Evolutionary conservation across 2,113 vertebrate genomes (phyloP), one percentile per base, ranked within the genome.

Genomic region (Phoxinus phoxinus): DNA sequence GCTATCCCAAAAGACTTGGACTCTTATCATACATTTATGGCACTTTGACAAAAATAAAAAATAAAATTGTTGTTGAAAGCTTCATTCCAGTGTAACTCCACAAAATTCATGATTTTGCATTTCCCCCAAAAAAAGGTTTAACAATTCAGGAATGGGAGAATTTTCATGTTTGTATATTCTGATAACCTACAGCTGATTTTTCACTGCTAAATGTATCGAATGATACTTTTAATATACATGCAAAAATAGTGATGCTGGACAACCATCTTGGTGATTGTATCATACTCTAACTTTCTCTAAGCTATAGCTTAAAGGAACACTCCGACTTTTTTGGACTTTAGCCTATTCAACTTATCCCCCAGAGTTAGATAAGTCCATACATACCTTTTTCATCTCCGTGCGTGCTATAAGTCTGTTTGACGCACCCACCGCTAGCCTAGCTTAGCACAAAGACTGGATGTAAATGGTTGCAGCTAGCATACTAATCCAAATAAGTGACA

Each of bases 301-400:
- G 75, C 69, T 32, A 84, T 44, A 65, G 27, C 71, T 78, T 86
- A n/a, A n/a, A n/a, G n/a, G n/a, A n/a, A n/a, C n/a, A n/a, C n/a
- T n/a, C n/a, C n/a, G n/a, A n/a, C n/a, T n/a, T n/a, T n/a, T n/a
- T n/a, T n/a, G n/a, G n/a, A n/a, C n/a, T n/a, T n/a, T n/a, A n/a
- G n/a, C n/a, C n/a, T n/a, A n/a, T n/a, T n/a, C n/a, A n/a, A n/a
- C n/a, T n/a, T n/a, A n/a, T n/a, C n/a, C n/a, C n/a, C n/a, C n/a
- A n/a, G n/a, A n/a, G n/a, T n/a, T n/a, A n/a, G n/a, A n/a, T n/a
- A n/a, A n/a, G n/a, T n/a, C n/a, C n/a, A n/a, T n/a, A n/a, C n/a
- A n/a, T n/a, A n/a, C n/a, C n/a, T n/a, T n/a, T n/a, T n/a, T n/a
- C n/a, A n/a, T n/a, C n/a, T n/a, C n/a, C n/a, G n/a, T n/a, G n/a